Percentiles rank a stretch among this genome's conserved stretches.
Evolutionary conservation across 2,113 vertebrate genomes (phyloP).

Genomic region (Percopsis transmontana): DNA sequence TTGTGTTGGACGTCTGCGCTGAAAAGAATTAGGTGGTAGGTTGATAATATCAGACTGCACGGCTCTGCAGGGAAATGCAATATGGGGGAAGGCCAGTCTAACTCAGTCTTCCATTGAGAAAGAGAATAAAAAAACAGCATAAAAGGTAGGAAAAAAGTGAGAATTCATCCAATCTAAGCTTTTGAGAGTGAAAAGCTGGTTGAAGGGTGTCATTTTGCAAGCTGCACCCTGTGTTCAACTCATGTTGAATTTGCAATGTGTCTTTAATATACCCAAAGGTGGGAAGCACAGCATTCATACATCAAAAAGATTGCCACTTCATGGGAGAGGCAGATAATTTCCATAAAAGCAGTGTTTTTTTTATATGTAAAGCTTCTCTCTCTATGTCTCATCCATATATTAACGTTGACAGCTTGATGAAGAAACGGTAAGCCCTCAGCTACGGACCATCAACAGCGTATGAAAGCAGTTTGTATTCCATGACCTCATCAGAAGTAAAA

Average conservation of each 20-base stretch:
- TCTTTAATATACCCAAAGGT: neutral
- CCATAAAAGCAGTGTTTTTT: slow-evolving; percentile 17
- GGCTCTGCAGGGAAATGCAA: slow-evolving; percentile 24
- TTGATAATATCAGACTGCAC: slow-evolving; percentile 19
- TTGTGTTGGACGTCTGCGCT: slow-evolving; percentile 21
- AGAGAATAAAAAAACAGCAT: neutral
- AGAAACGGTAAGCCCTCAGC: too few relatives aligned
- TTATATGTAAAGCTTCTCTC: too few relatives aligned
- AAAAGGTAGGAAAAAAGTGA: neutral
- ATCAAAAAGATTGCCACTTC: slow-evolving; percentile 18
- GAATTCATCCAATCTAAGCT: neutral
- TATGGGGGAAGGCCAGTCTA: slow-evolving; percentile 5
- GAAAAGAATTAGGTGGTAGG: slow-evolving; percentile 28
- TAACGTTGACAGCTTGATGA: too few relatives aligned
- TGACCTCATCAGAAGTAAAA: too few relatives aligned
- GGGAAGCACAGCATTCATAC: slow-evolving; percentile 23
- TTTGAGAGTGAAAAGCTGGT: neutral
- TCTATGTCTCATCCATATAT: neutral
- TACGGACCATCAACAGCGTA: too few relatives aligned
- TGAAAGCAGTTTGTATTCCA: too few relatives aligned
- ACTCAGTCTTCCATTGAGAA: neutral
- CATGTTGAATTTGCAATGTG: neutral
- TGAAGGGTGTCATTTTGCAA: neutral
- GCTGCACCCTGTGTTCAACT: neutral
- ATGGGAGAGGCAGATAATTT: slow-evolving; percentile 25